A percentile compares a stretch with the other conserved stretches of the same genome.
These are phyloP conservation scores for Rana temporaria DNA, from an alignment of 2,113 vertebrate species.

Conservation along the genomic window DNA sequence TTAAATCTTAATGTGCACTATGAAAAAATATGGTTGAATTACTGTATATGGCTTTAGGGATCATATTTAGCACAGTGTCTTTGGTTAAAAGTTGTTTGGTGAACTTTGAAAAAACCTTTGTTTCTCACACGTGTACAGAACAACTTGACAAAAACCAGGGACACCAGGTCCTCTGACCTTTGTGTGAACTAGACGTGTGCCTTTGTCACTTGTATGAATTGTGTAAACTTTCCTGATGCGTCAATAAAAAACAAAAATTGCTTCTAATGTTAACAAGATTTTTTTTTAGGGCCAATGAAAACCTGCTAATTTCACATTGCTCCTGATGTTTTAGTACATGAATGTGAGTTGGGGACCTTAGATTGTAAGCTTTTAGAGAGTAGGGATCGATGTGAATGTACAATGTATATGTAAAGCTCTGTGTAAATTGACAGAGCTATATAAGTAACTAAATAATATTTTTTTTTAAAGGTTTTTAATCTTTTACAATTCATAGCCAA, in stretches of 20 bases:
- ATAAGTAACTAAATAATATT: no score
- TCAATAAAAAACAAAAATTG: constrained; percentile 6
- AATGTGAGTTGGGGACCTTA: no score
- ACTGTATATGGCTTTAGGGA: background rate
- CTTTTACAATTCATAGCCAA: no score
- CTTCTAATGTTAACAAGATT: constrained; percentile 9
- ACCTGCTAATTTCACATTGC: no score
- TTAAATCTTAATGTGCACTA: background rate
- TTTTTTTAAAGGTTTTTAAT: no score
- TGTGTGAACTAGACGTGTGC: constrained; percentile 16
- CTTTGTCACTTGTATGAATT: constrained; percentile 36
- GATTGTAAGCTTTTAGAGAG: no score
- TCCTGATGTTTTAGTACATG: no score
- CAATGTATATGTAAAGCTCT: no score
- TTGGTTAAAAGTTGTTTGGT: background rate
- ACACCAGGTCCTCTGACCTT: constrained; percentile 36
- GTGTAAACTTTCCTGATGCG: constrained; percentile 35
- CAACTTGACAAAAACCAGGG: constrained; percentile 49
- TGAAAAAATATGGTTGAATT: no score
- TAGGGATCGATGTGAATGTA: no score
- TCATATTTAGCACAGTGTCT: background rate
- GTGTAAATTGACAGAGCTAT: no score
- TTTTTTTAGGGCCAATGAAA: no score
- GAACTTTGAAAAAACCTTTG: constrained; percentile 15
- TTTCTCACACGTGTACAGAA: constrained; percentile 18